phyloP scores from a whole-genome alignment of 1,140 invertebrate genomes.

The Oedothorax gibbosus region DNA sequence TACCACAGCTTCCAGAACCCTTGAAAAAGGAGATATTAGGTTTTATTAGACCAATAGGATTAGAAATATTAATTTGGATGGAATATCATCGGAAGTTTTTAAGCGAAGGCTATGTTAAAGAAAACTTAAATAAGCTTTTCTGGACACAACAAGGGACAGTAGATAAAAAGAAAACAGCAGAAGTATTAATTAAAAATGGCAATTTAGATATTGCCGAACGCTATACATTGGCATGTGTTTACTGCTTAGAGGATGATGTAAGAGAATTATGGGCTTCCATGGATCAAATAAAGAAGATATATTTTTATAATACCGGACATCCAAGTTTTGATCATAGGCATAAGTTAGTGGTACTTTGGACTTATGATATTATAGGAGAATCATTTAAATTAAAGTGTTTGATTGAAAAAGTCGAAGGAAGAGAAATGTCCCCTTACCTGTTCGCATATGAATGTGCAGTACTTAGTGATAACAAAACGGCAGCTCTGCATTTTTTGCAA shows the following conservation, averaged over 20 bases:
- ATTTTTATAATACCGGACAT: not conserved
- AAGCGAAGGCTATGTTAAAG: not conserved
- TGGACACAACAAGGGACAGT: constrained; percentile 37
- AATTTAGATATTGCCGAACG: constrained; percentile 5
- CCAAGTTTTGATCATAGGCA: not conserved
- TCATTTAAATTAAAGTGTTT: not conserved
- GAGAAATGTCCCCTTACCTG: not conserved
- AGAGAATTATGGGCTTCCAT: constrained; percentile 1
- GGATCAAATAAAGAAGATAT: not conserved
- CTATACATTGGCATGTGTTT: constrained; percentile 33
- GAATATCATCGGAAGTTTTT: constrained; percentile 5
- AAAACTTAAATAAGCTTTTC: constrained; percentile 1
- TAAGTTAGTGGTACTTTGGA: constrained; percentile 15
- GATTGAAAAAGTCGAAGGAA: not conserved
- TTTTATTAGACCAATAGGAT: not conserved
- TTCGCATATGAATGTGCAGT: constrained; percentile 37
- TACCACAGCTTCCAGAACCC: not conserved
- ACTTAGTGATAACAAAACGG: constrained; percentile 31
- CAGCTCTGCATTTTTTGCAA: constrained; percentile 30
- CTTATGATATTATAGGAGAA: constrained; percentile 10
- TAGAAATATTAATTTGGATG: constrained; percentile 7
- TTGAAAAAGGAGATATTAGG: not conserved
- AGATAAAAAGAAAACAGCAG: constrained; percentile 32
- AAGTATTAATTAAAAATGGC: constrained; percentile 28
- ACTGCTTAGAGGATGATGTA: constrained; percentile 32